Percentiles rank a stretch among this genome's conserved stretches.
These are phyloP conservation scores for Gymnocephalus cernua DNA, from an alignment of 2,113 vertebrate species.

Conservation along the genomic window DNA sequence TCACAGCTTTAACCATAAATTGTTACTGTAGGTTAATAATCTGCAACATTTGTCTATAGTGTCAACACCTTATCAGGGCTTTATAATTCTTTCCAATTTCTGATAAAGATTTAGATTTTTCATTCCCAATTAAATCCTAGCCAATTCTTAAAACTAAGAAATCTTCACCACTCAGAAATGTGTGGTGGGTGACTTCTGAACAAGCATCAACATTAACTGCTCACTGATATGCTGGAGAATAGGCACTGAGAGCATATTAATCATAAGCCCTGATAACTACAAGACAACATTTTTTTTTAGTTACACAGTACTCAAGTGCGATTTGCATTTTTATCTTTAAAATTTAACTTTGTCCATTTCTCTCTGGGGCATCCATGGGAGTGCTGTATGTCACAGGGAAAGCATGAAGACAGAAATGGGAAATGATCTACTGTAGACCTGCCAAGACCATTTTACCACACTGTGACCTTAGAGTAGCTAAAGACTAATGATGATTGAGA, in stretches of 20 bases:
- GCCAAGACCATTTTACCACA: constrained; percentile 39
- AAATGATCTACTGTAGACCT: constrained; percentile 26
- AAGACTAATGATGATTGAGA: constrained; percentile 17
- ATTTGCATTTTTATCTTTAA: not conserved
- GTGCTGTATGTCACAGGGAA: constrained; percentile 58
- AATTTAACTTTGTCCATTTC: constrained; percentile 94
- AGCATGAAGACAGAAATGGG: constrained; percentile 55
- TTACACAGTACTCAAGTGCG: not conserved
- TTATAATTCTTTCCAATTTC: not conserved
- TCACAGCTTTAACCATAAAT: not conserved
- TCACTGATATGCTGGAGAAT: not conserved
- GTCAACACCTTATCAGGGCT: not conserved
- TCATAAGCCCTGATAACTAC: not conserved
- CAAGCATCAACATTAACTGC: not conserved
- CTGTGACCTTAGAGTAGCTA: not conserved
- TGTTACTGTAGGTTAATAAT: not conserved
- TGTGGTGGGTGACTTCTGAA: not conserved
- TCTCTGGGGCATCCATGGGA: constrained; percentile 71
- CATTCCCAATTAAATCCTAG: not conserved
- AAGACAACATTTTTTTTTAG: not conserved
- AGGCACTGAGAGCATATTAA: not conserved
- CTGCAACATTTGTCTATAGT: not conserved
- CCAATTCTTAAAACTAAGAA: not conserved
- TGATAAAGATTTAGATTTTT: not conserved
- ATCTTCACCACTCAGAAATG: not conserved